phyloP scores from a whole-genome alignment of 2,113 vertebrate genomes.

The Orientallactaga bullata region DNA sequence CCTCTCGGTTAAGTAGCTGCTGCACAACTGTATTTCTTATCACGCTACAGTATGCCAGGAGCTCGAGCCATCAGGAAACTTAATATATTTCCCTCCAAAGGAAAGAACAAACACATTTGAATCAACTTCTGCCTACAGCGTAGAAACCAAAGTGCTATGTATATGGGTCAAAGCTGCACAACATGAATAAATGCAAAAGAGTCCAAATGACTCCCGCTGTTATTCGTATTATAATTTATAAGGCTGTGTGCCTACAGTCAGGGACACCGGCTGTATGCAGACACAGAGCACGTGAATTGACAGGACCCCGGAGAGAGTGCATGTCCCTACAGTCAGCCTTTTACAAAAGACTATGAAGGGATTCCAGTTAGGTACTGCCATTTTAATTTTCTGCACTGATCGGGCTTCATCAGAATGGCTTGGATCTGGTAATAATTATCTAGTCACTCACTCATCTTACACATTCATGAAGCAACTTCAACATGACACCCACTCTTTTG shows the following conservation, averaged over 20 bases:
- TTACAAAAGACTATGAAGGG: conserved; percentile 19
- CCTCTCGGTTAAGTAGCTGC: neutral
- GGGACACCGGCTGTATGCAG: neutral
- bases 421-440: neutral
- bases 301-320: neutral
- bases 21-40: neutral
- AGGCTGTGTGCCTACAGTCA: neutral
- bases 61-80: neutral
- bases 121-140: neutral
- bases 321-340: neutral
- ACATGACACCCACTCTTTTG: neutral
- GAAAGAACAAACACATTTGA: neutral
- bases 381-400: neutral
- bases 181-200: conserved; percentile 61
- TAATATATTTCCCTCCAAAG: conserved; percentile 30
- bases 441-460: neutral
- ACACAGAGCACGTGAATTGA: neutral
- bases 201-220: neutral
- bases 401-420: neutral
- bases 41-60: accelerated
- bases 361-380: neutral
- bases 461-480: neutral
- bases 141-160: neutral
- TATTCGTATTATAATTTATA: neutral
- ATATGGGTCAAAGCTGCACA: neutral